phyloP scores from a whole-genome alignment of 2,797 vertebrate genomes.

The Crax fasciolata region DNA sequence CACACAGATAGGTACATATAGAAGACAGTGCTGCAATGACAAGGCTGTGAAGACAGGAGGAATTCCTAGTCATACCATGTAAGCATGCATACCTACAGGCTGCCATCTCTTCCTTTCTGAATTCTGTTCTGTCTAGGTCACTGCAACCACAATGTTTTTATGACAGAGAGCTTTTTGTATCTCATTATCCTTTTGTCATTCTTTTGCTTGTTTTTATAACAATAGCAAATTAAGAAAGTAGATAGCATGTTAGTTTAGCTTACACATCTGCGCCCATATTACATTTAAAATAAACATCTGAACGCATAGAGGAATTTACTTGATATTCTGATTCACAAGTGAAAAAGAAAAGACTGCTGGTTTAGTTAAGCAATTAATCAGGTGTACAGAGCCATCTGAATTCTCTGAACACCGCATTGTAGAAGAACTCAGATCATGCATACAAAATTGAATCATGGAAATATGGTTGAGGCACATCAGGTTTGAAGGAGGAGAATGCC shows the following conservation, averaged over 20 bases:
- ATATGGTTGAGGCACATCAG: constrained; percentile 23
- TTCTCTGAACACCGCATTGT: not conserved
- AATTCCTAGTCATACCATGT: not conserved
- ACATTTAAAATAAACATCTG: not conserved
- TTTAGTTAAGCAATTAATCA: constrained; percentile 61
- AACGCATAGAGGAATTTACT: constrained; percentile 1
- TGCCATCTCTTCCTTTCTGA: not conserved
- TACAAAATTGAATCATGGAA: constrained; percentile 30
- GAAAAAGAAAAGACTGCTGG: not conserved
- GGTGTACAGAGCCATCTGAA: constrained; percentile 50
- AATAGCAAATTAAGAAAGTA: not conserved
- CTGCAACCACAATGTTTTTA: not conserved
- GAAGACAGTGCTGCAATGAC: not conserved
- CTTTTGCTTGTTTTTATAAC: not conserved
- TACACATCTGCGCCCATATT: not conserved
- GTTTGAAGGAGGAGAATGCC: constrained; percentile 25
- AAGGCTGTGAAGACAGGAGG: not conserved
- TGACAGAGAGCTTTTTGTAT: not conserved
- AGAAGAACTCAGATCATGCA: constrained; percentile 40
- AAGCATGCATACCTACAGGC: not conserved
- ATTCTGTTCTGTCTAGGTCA: not conserved
- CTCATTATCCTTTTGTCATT: not conserved
- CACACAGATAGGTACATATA: not conserved
- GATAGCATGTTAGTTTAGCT: not conserved
- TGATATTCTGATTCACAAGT: not conserved